A percentile compares a stretch with the other conserved stretches of the same genome.
phyloP scores from a whole-genome alignment of 2,797 vertebrate species.

The Arrhamphus sclerolepis region DNA sequence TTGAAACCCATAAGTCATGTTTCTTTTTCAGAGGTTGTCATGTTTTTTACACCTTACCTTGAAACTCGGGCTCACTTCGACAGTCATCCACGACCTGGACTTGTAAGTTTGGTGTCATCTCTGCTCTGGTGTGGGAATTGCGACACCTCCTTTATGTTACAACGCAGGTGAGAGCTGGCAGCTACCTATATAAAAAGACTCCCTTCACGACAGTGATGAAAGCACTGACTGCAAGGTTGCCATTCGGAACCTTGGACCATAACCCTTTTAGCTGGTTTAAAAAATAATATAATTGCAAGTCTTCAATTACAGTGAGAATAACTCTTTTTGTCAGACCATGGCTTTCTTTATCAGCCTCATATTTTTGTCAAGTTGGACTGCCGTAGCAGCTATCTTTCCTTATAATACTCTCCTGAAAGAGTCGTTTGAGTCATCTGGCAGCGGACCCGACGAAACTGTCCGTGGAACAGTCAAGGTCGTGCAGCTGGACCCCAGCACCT shows the following conservation, averaged over 20 bases:
- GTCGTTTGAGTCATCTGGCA: conserved; percentile 74
- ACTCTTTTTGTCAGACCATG: conserved; percentile 56
- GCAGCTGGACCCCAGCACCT: conserved; percentile 60
- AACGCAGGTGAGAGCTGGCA: conserved; percentile 54
- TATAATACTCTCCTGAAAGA: conserved; percentile 46
- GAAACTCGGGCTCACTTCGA: conserved; percentile 45
- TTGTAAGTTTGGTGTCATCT: conserved; percentile 67
- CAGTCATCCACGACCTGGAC: conserved; percentile 49
- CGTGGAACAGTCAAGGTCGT: conserved; percentile 74
- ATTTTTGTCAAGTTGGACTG: conserved; percentile 43
- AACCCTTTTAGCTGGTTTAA: conserved; percentile 8
- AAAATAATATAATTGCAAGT: neutral
- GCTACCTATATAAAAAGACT: conserved; percentile 64
- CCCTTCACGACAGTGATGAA: conserved; percentile 2
- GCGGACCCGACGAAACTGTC: conserved; percentile 57
- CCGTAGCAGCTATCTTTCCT: conserved; percentile 57
- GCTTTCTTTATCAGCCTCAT: conserved; percentile 34
- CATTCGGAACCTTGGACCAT: conserved; percentile 78
- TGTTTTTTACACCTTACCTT: conserved; percentile 35
- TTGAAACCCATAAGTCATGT: conserved; percentile 15
- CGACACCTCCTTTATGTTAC: conserved; percentile 66
- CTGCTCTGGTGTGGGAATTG: conserved; percentile 72
- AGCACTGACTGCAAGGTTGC: conserved; percentile 80
- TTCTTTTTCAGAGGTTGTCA: conserved; percentile 14
- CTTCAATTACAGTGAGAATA: neutral